phyloP scores from a whole-genome alignment of 2,888 invertebrate genomes.

The Caenorhabditis plicata region DNA sequence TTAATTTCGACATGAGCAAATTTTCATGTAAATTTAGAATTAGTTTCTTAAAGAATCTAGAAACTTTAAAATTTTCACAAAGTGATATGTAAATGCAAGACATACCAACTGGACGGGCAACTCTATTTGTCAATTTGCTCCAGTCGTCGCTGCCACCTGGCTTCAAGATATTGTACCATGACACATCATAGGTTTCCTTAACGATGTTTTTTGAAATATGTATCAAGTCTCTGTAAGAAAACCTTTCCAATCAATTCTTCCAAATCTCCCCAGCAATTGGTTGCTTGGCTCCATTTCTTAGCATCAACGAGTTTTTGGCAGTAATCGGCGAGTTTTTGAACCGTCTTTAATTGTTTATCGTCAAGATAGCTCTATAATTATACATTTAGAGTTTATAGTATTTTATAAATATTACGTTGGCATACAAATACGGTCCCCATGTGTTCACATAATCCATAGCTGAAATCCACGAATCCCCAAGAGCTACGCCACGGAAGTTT shows the following conservation, averaged over 20 bases:
- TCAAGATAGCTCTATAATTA: conserved; percentile 51
- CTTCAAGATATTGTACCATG: conserved; percentile 80
- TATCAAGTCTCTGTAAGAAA: not conserved
- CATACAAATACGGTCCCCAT: conserved; percentile 80
- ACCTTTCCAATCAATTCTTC: conserved; percentile 71
- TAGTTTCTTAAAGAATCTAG: too few relatives aligned
- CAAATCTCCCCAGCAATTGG: conserved; percentile 73
- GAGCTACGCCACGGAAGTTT: conserved; percentile 78
- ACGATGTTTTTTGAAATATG: not conserved
- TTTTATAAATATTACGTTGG: conserved; percentile 71
- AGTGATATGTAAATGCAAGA: too few relatives aligned
- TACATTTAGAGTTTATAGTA: not conserved
- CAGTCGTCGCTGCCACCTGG: conserved; percentile 49
- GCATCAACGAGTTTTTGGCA: conserved; percentile 68
- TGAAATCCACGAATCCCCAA: conserved; percentile 88
- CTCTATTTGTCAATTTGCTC: conserved; percentile 16
- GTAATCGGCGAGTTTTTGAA: conserved; percentile 33
- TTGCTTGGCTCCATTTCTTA: conserved; percentile 73
- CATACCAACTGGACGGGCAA: not conserved
- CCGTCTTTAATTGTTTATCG: conserved; percentile 42
- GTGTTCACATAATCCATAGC: conserved; percentile 81
- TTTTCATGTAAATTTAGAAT: too few relatives aligned
- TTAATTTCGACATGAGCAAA: too few relatives aligned
- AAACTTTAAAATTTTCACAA: too few relatives aligned
- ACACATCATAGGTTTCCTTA: conserved; percentile 72